Conservation (phyloP, 2,113 vertebrate species). For the Urocitellus parryii region DNA sequence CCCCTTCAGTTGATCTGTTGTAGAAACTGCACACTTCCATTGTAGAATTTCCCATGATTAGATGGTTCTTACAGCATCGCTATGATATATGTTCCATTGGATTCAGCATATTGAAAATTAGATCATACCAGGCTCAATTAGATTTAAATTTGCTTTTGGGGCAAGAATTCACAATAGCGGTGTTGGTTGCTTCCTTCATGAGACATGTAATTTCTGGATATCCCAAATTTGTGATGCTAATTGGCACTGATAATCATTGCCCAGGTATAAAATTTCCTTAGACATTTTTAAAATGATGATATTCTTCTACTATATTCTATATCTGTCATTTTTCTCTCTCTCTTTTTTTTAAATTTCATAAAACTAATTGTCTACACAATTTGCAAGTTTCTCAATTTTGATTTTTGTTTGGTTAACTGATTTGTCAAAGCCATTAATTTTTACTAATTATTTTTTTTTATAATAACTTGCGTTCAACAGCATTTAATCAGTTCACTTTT, state of each 20-base stretch:
- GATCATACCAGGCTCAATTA: not conserved
- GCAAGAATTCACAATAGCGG: not conserved
- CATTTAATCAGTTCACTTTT: not conserved
- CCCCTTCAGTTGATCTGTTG: not conserved
- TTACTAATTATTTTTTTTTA: not conserved
- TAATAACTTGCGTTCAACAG: not conserved
- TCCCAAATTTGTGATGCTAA: conserved; percentile 14
- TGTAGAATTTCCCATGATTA: not conserved
- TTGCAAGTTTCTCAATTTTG: not conserved
- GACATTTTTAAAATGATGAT: not conserved
- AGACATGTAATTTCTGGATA: not conserved
- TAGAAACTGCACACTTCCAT: not conserved
- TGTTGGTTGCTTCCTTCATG: not conserved
- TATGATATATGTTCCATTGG: not conserved
- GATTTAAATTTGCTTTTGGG: not conserved
- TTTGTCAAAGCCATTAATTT: not conserved
- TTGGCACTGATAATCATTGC: not conserved
- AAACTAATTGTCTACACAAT: not conserved
- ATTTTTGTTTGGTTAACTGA: conserved; percentile 13
- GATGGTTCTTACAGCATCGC: not conserved
- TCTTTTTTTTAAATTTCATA: not conserved
- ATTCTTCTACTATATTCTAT: not conserved
- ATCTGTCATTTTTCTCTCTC: not conserved
- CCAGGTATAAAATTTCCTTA: not conserved
- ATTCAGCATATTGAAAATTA: not conserved